Evolutionary conservation across 2,113 vertebrate genomes (phyloP), one percentile per base, ranked within the genome.

Genomic region (Gymnorhina tibicen): DNA sequence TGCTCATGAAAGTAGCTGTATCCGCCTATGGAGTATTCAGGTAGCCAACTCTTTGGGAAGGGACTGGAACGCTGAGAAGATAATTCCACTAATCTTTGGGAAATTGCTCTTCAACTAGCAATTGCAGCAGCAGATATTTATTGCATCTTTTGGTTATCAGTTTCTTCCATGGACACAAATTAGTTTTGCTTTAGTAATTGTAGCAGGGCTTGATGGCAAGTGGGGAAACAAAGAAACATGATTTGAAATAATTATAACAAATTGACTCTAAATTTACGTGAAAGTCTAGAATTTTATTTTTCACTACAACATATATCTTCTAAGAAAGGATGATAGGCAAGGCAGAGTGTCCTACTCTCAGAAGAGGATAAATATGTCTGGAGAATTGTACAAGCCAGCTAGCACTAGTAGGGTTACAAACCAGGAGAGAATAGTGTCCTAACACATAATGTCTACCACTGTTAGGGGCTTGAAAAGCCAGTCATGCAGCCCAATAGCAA

Each of bases 11-110:
- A 96, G 98, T 2, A 97, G 98, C 44, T 97, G 90, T 67, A 96
- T 98, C 49, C 97, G 94, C 66, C 41, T 98, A 4, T 98, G 98
- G 98, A 97, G 58, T 14, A n/a, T 95, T 72, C 95, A 94, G 97
- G 98, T 98, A 92, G 69, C 15, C 74, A n/a, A 30, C 28, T 76
- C 66, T 92, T 83, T 76, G 49, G 37, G 49, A 55, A 56, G 60
- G 27, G n/a, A 79, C 42, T 63, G 56, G 39, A 49, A 26, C 30
- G 32, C 0, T 35, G 13, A 76, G 55, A 73, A 77, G 7, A 12
- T 30, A 89, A 50, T 70, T 77, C 9, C 59, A 52, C 28, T 44
- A 10, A 67, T 67, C 30, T 75, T 67, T 63, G n/a, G 22, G 68
- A 67, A 67, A 21, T 23, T 59, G 16, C 4, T 72, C 59, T 86